Evolutionary conservation across 2,113 vertebrate species (phyloP), one percentile per base, ranked within the genome.

Genomic region (Etheostoma cragini): DNA sequence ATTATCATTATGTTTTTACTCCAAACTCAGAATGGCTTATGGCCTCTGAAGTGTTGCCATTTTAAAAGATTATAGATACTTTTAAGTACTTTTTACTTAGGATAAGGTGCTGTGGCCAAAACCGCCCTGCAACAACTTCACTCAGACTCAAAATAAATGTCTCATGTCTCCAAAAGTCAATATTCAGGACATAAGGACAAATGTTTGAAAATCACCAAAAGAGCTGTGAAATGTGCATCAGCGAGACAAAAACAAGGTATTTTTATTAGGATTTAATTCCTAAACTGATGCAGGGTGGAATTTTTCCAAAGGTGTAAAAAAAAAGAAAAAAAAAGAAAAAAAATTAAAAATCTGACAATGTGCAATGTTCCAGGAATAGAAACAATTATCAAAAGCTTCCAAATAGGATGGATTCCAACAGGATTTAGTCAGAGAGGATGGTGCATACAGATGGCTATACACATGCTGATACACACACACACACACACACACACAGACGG

Each of bases 381-480:
- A 82, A 83, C 74, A 84, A 90, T 89, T 79, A 86, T 83, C 30
- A 54, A 88, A 88, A 89, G 77, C 81, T 84, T 82, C 84, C 66
- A 72, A 91, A 78, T 30, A 85, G 87, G 81, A 89, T 30, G 50
- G 69, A 75, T 88, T 91, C 86, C 83, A 87, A 74, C 61, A 73
- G 83, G 87, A 85, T 89, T 89, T 78, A 76, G 57, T 50, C 49
- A 62, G 68, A 58, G 68, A 60, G 58, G 64, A 73, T 30, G 12
- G 26, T 76, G 85, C 77, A 87, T 81, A 63, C 73, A 81, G 35
- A 82, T 79, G 62, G n/a, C 14, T 30, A 57, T 10, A 74, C 68
- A 79, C 70, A 81, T 57, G 15, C 61, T 33, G 22, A 64, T 42
- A 81, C 61, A 54, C n/a, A 54, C 6, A 54, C n/a, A 12, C 58